These are phyloP conservation scores for Cheilosia pagana DNA, from an alignment of 2,888 invertebrate genomes.

Conservation along the genomic window DNA sequence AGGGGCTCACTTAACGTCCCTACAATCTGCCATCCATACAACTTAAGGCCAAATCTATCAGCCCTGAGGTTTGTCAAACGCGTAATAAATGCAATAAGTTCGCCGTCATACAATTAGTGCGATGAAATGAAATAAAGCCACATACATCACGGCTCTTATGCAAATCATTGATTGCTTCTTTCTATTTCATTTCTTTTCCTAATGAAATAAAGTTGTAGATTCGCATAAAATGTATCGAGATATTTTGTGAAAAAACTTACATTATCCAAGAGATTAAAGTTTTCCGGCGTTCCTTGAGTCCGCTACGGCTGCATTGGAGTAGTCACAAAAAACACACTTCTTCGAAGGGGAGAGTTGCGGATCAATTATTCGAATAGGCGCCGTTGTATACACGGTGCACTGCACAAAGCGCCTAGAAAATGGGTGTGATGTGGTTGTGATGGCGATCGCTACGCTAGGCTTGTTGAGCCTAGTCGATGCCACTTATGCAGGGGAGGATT, in stretches of 20 bases:
- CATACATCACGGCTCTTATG: slow-evolving; percentile 25
- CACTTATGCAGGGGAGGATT: slow-evolving; percentile 58
- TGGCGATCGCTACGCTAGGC: slow-evolving; percentile 30
- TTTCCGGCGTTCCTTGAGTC: slow-evolving; percentile 43
- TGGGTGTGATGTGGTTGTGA: slow-evolving; percentile 15
- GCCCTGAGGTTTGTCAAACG: slow-evolving; percentile 51
- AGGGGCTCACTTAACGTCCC: neutral
- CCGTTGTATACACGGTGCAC: slow-evolving; percentile 49
- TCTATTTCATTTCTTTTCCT: neutral
- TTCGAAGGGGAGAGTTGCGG: slow-evolving; percentile 20
- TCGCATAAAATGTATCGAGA: slow-evolving; percentile 18
- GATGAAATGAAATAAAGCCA: slow-evolving; percentile 27
- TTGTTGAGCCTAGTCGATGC: slow-evolving; percentile 38
- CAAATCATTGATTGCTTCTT: slow-evolving; percentile 30
- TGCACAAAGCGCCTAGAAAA: slow-evolving; percentile 36
- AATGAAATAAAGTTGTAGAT: neutral
- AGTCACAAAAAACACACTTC: slow-evolving; percentile 40
- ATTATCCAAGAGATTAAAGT: slow-evolving; percentile 59
- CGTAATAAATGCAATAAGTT: neutral
- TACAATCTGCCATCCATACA: neutral
- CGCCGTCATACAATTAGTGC: slow-evolving; percentile 1
- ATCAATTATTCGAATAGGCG: slow-evolving; percentile 27
- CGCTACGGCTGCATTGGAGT: slow-evolving; percentile 60
- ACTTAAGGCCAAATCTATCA: slow-evolving; percentile 7
- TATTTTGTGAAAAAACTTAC: slow-evolving; percentile 50